Base-by-base conservation (phyloP, 2,888 invertebrate species). In the Nasonovia ribisnigri region DNA sequence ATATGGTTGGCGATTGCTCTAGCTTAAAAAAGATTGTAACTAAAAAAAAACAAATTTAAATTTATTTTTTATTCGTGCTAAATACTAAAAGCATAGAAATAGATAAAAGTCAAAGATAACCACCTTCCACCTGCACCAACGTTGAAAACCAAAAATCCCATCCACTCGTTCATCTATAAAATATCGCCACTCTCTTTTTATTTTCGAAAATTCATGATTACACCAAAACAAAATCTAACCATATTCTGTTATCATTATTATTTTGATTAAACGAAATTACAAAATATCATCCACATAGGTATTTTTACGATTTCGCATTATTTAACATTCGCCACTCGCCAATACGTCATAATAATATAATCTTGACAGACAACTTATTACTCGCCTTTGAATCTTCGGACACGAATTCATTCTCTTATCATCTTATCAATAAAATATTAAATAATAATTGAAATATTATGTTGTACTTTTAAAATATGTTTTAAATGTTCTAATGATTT, bases 401-500 rank as follows among this genome's bases (percentile, higher is more conserved):
- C n/a, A 48, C 36, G 36, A 88, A 77, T 77, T 36, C 77, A 26
- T 88, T 91, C 3, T 84, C 54, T 84, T 91, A 91, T 91, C 91
- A n/a, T n/a, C 84, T 91, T 91, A 91, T 91, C 91, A 84, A 67
- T 48, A n/a, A 84, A 43, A 43, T 43, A 84, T 84, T 43, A 43
- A 54, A 42, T 36, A 88, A 42, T 57, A 42, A 42, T 54, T 43
- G 43, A 42, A 26, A 57, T 26, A 54, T n/a, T 29, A 60, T 67
- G 20, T 77, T 77, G 36, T 36, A 57, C 3, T 10, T 88, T 88
- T 20, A 42, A 10, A 88, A 26, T 36, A 51, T 20, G 20, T 48
- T 60, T 43, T 29, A 29, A 29, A 10, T 84, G 26, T 51, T 60
- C 20, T 13, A 67, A 36, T 16, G 2, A 16, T 67, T n/a, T 67